Conservation (phyloP, 2,113 vertebrate species). For the Calonectris borealis region DNA sequence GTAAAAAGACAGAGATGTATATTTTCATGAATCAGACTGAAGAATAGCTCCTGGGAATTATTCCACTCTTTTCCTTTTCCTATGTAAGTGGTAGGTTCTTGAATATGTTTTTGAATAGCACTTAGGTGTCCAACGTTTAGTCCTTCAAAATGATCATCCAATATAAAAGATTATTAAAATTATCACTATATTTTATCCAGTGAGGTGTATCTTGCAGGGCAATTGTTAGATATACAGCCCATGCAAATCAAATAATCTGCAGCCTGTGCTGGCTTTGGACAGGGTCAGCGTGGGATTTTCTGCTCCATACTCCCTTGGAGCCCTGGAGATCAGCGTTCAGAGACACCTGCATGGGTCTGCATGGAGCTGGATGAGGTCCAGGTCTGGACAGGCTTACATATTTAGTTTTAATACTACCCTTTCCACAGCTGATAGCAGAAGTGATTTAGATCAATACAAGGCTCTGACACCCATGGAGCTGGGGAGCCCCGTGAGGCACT, state of each 20-base stretch:
- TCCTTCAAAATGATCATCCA: neutral
- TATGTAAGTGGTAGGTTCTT: neutral
- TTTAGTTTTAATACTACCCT: slow-evolving; percentile 37
- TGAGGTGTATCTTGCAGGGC: neutral
- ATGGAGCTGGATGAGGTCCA: slow-evolving; percentile 17
- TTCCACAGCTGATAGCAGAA: slow-evolving; percentile 45
- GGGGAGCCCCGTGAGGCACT: neutral
- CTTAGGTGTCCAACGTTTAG: neutral
- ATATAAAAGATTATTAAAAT: neutral
- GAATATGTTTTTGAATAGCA: neutral
- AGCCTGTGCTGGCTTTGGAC: neutral
- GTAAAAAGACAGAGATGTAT: neutral
- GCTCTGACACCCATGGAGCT: neutral
- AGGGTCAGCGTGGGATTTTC: neutral
- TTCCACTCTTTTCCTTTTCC: neutral
- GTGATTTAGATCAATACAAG: slow-evolving; percentile 36
- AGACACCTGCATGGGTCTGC: neutral
- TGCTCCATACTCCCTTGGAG: neutral
- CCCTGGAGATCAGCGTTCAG: neutral
- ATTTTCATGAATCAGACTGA: neutral
- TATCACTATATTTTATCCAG: neutral
- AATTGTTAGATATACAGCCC: neutral
- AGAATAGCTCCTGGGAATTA: neutral
- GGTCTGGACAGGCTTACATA: neutral
- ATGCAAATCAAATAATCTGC: neutral